Base-by-base conservation (phyloP, 2,113 vertebrate species). In the Platanista minor region DNA sequence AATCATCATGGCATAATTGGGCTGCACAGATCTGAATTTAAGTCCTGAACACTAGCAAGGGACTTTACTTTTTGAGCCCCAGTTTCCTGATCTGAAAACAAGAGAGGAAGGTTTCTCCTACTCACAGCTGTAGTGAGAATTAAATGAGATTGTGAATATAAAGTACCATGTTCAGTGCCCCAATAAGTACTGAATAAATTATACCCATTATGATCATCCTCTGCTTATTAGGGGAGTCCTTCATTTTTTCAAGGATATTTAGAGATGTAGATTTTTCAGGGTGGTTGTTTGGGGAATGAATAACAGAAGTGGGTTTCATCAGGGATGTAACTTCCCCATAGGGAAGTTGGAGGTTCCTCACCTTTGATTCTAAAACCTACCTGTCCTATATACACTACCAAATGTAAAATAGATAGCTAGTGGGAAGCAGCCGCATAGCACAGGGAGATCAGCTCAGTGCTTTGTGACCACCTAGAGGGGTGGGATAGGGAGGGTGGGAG, bases 191-290 rank as follows among this genome's bases (percentile, higher is more conserved):
- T 21, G 4, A 90, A 88, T 77, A 93, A 59, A 27, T 93, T 41
- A 83, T 17, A 72, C n/a, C 8, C 25, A 15, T 80, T 90, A 18
- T 75, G 82, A 46, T 39, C 62, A 90, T 84, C 43, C 15, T 92
- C n/a, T 87, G 23, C 52, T 95, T 87, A 46, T 18, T 62, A 27
- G 54, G 43, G 8, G 46, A 39, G 5, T 11, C 59, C 92, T 94
- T 72, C 21, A 13, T 80, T 91, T 82, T 86, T 90, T 91, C 29
- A 95, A 94, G 69, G 39, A 87, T 93, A 12, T 94, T 94, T 41
- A 81, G 49, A 93, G 33, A 71, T 75, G 27, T 36, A 33, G n/a
- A 72, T 23, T 96, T 97, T 59, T 93, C 33, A 15, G 27, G 6
- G 8, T 6, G 18, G 3, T 31, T 15, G 20, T 1, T 6, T 4